Percentiles rank a stretch among this genome's conserved stretches.
phyloP scores from a whole-genome alignment of 2,888 invertebrate genomes.

The Ceraclea dissimilis region DNA sequence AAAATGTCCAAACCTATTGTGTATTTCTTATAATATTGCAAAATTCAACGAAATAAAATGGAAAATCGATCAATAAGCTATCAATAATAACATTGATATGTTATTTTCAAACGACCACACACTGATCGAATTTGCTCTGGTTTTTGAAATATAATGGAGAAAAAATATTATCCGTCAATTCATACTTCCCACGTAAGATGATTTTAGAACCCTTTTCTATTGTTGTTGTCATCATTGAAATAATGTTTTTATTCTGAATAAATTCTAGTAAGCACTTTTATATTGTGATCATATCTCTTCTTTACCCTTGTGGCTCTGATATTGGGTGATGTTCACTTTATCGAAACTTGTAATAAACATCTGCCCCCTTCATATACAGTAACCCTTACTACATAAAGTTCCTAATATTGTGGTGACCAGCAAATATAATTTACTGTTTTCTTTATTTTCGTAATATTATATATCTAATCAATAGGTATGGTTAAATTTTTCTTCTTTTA shows the following conservation, averaged over 20 bases:
- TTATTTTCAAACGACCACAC: background rate
- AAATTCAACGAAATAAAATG: no score
- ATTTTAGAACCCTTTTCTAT: conserved; percentile 8
- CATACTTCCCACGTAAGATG: conserved; percentile 4
- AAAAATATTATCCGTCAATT: background rate
- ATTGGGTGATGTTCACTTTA: conserved; percentile 11
- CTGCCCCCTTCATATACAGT: conserved; percentile 11
- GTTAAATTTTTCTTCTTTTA: no score
- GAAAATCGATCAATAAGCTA: background rate
- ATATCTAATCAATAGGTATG: no score
- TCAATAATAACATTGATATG: background rate
- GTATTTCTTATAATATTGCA: no score
- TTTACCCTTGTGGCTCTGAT: background rate
- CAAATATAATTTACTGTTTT: no score
- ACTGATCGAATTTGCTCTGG: background rate
- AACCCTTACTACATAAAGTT: background rate
- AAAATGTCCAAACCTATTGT: no score
- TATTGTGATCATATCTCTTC: background rate
- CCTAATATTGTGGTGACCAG: background rate
- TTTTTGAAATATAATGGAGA: background rate
- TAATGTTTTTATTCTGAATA: background rate
- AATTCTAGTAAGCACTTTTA: conserved; percentile 1
- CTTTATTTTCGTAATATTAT: no score
- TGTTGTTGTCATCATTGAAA: background rate
- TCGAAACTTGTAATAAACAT: conserved; percentile 18